A percentile compares a stretch with the other conserved stretches of the same genome.
phyloP scores from a whole-genome alignment of 2,888 invertebrate genomes.

The Loripinus fragilis region DNA sequence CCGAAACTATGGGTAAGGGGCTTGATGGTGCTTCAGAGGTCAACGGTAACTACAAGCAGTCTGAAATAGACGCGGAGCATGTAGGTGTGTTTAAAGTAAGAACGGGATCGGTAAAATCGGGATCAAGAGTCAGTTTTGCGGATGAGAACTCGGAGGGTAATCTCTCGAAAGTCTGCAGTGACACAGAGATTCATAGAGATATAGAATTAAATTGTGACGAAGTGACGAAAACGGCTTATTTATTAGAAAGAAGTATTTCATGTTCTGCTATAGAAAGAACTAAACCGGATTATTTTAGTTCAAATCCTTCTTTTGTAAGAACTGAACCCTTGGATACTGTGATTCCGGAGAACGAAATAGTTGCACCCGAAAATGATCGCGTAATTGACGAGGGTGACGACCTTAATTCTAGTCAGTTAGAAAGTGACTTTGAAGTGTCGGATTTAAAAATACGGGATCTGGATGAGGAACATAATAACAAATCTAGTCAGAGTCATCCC shows the following conservation, averaged over 20 bases:
- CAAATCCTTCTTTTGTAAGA: slow-evolving; percentile 11
- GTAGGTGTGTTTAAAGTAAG: slow-evolving; percentile 24
- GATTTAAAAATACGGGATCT: not conserved
- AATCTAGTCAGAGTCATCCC: slow-evolving; percentile 26
- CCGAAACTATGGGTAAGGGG: slow-evolving; percentile 54
- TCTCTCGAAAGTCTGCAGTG: slow-evolving; percentile 53
- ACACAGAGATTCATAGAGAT: slow-evolving; percentile 41
- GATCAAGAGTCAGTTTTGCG: slow-evolving; percentile 57
- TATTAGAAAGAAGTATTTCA: slow-evolving; percentile 67
- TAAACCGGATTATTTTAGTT: slow-evolving; percentile 18
- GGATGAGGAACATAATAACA: not conserved
- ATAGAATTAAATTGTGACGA: not conserved
- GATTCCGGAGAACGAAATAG: slow-evolving; percentile 23
- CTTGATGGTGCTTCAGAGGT: slow-evolving; percentile 35
- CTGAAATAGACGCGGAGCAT: slow-evolving; percentile 18
- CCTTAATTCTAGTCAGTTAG: not conserved
- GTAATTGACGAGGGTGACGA: not conserved
- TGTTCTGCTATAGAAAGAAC: slow-evolving; percentile 69
- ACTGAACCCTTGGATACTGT: slow-evolving; percentile 37
- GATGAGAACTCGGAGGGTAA: slow-evolving; percentile 54
- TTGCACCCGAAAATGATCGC: no score
- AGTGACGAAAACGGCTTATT: slow-evolving; percentile 23
- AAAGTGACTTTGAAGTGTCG: not conserved
- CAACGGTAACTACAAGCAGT: slow-evolving; percentile 46
- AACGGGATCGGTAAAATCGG: slow-evolving; percentile 42